A percentile compares a stretch with the other conserved stretches of the same genome.
phyloP scores from a whole-genome alignment of 2,888 invertebrate genomes.

The Tanytarsus gracilentus region DNA sequence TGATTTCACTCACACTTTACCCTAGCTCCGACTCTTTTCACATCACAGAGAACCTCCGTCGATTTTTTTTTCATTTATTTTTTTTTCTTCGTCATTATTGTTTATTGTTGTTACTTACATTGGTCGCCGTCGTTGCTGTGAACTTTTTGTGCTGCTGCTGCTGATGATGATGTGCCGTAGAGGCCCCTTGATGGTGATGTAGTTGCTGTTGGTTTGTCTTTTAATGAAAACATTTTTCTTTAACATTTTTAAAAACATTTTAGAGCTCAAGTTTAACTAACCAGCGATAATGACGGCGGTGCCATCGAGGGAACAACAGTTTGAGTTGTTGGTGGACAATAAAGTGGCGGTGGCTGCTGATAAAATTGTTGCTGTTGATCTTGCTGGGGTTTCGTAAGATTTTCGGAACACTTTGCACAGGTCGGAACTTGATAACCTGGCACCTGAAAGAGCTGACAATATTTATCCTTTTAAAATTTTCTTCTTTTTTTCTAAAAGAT shows the following conservation, averaged over 20 bases:
- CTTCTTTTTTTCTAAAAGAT: not conserved
- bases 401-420: conserved; percentile 44
- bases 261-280: no score
- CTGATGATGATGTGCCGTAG: conserved; percentile 11
- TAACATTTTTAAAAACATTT: no score
- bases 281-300: conserved; percentile 3
- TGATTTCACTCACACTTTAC: no score
- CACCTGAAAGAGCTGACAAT: conserved; percentile 39
- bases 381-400: conserved; percentile 39
- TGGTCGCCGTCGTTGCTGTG: conserved; percentile 23
- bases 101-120: conserved; percentile 27
- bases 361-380: conserved; percentile 8
- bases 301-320: not conserved
- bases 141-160: conserved; percentile 25
- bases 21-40: not conserved
- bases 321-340: not conserved
- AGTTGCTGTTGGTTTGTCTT: conserved; percentile 14
- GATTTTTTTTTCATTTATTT: conserved; percentile 5
- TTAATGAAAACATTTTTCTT: not conserved
- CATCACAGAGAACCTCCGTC: conserved; percentile 25
- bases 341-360: not conserved
- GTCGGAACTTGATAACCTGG: conserved; percentile 44
- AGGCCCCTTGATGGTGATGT: conserved; percentile 14
- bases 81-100: conserved; percentile 20
- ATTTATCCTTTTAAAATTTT: conserved; percentile 6